These are phyloP conservation scores for Pica pica DNA, from an alignment of 2,113 vertebrate genomes.

Conservation along the genomic window DNA sequence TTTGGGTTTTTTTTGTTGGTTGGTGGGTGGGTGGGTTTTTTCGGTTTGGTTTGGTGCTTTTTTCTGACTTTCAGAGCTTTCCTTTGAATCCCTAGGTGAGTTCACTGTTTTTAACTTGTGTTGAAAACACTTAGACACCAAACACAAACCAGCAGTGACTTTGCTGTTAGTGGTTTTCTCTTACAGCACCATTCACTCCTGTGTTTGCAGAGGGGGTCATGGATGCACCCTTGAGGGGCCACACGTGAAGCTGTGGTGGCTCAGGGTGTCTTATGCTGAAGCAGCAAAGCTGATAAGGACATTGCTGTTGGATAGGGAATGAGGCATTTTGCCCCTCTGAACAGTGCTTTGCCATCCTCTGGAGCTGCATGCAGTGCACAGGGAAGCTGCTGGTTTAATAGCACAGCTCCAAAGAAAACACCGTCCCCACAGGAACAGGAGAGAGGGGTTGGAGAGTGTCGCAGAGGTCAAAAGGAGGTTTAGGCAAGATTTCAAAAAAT, in stretches of 20 bases:
- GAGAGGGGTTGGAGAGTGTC: not conserved
- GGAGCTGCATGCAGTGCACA: not conserved
- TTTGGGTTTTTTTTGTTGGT: no score
- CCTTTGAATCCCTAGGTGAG: not conserved
- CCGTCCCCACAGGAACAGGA: not conserved
- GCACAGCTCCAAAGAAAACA: not conserved
- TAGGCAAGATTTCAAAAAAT: not conserved
- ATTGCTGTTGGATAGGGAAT: not conserved
- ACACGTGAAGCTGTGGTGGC: not conserved
- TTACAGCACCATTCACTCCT: rapidly evolving
- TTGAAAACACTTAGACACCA: not conserved
- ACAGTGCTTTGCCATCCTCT: not conserved
- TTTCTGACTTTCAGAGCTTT: not conserved
- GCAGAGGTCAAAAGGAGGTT: not conserved
- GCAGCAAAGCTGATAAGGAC: not conserved
- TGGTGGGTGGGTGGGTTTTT: no score
- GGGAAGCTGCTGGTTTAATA: not conserved
- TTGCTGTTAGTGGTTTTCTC: not conserved
- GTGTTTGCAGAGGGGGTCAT: not conserved
- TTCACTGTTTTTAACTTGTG: not conserved
- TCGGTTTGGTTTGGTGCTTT: not conserved
- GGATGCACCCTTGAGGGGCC: not conserved
- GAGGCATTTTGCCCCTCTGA: not conserved
- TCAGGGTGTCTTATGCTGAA: not conserved
- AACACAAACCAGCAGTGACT: not conserved